phyloP scores from a whole-genome alignment of 30 jellyfish, hydroid and myxozoan species.

The Cassiopea xamachana region DNA sequence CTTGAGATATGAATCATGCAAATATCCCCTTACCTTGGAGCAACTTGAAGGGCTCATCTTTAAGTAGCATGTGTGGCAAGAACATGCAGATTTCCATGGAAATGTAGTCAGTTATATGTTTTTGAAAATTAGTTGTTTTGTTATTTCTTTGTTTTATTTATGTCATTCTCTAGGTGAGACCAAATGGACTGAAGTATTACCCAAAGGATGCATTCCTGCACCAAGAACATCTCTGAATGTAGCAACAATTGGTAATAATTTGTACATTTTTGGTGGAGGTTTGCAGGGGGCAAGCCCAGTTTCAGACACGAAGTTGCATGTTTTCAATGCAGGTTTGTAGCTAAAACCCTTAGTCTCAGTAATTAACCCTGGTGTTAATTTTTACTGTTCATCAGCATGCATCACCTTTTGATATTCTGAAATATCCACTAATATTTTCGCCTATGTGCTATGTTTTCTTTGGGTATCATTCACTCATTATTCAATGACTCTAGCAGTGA shows the following conservation, averaged over 20 bases:
- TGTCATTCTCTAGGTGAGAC: slow-evolving; percentile 13
- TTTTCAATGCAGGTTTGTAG: slow-evolving; percentile 63
- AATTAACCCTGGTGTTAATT: not conserved
- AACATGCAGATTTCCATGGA: not conserved
- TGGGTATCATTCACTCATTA: no score
- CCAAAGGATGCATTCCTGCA: slow-evolving; percentile 44
- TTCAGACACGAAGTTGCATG: slow-evolving; percentile 61
- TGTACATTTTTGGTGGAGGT: slow-evolving; percentile 85
- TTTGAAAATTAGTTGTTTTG: not conserved
- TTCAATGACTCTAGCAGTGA: no score
- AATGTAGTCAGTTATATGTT: not conserved
- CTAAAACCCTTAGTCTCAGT: not conserved
- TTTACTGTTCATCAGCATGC: no score
- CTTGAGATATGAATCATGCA: no score
- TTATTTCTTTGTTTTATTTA: not conserved
- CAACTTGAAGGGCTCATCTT: no score
- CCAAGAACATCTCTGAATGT: slow-evolving; percentile 75
- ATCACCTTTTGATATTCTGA: no score
- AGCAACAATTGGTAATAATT: slow-evolving; percentile 44
- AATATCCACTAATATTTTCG: no score
- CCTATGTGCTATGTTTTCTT: no score
- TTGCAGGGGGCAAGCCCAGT: slow-evolving; percentile 77
- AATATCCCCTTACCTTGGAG: no score
- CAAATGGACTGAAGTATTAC: slow-evolving; percentile 13
- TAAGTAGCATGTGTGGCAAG: not conserved